Evolutionary conservation across 2,113 vertebrate genomes (phyloP).

Genomic region (Mesembrinibis cayennensis): DNA sequence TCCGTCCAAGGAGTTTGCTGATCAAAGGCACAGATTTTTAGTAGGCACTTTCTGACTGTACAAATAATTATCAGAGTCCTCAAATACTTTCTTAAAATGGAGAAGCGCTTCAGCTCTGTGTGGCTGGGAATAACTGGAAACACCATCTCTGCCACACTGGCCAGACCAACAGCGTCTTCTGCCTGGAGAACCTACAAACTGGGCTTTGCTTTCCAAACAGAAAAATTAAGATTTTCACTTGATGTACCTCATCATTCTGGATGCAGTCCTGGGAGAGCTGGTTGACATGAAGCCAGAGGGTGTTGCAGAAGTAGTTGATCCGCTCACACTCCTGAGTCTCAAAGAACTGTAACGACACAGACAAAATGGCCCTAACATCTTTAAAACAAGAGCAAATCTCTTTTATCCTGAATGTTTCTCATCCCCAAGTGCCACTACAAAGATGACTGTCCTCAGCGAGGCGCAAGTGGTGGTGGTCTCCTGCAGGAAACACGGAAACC

Average conservation of each 20-base stretch:
- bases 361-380: neutral
- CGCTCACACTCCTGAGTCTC: slow-evolving; percentile 88
- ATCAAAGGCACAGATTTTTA: neutral
- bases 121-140: neutral
- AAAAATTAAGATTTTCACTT: neutral
- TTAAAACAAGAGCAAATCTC: neutral
- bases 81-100: neutral
- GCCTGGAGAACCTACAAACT: neutral
- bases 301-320: slow-evolving; percentile 85
- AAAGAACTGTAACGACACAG: slow-evolving; percentile 77
- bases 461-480: neutral
- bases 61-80: neutral
- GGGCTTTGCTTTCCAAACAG: neutral
- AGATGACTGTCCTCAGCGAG: neutral
- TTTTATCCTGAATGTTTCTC: neutral
- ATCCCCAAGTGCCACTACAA: neutral
- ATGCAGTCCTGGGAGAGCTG: slow-evolving; percentile 92
- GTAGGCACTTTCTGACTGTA: neutral
- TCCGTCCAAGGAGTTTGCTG: neutral
- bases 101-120: neutral
- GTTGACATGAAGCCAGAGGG: slow-evolving; percentile 91
- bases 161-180: neutral
- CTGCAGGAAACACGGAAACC: neutral
- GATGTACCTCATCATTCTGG: slow-evolving; percentile 84
- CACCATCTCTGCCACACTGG: neutral